Evolutionary conservation across 2,113 vertebrate genomes (phyloP).

Genomic region (Meles meles): DNA sequence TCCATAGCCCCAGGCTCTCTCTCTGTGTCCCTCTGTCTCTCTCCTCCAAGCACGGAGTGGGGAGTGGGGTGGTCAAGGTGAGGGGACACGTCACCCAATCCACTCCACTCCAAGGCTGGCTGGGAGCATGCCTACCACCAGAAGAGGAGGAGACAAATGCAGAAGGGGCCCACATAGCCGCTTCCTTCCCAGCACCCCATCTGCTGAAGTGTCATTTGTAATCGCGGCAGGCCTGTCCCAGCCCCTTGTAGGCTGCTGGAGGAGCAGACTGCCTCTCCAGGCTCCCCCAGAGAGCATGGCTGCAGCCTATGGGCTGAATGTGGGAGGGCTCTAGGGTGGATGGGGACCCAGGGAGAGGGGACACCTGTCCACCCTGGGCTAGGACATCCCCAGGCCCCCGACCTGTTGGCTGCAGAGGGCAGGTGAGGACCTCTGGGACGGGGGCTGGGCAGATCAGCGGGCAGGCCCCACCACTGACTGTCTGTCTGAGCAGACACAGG

Average conservation of each 20-base stretch:
- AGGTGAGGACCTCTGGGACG: neutral
- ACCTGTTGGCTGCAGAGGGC: neutral
- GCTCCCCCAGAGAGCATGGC: neutral
- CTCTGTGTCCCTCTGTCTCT: neutral
- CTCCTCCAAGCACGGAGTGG: no score
- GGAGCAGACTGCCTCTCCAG: neutral
- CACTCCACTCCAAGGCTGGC: neutral
- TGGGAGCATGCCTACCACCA: neutral
- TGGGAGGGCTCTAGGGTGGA: neutral
- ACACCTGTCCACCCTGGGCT: neutral
- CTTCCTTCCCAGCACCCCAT: neutral
- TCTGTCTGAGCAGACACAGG: no score
- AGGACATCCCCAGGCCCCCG: neutral
- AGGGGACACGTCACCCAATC: neutral
- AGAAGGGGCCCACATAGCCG: neutral
- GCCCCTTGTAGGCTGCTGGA: neutral
- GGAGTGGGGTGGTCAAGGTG: neutral
- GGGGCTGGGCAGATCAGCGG: no score
- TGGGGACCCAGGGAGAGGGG: neutral
- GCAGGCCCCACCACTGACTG: neutral
- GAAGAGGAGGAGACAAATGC: neutral
- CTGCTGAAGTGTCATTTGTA: neutral
- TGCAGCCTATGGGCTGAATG: neutral
- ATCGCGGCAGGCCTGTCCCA: neutral
- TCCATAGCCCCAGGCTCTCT: accelerated